phyloP scores from a whole-genome alignment of 1,140 invertebrate genomes.

The Rhopalosiphum maidis region DNA sequence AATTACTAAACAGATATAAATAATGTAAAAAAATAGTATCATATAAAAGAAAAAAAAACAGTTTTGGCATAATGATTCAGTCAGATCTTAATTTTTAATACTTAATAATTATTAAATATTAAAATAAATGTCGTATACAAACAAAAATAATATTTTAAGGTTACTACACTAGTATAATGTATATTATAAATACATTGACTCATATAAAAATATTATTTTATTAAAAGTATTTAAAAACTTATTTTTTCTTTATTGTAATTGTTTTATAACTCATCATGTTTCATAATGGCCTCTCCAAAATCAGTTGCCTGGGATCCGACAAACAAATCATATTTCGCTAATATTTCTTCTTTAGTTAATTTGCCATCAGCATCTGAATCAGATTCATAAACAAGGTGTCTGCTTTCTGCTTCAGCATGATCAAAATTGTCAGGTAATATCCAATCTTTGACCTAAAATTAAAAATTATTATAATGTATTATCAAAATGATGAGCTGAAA shows the following conservation, averaged over 20 bases:
- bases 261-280: constrained; percentile 91
- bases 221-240: not conserved
- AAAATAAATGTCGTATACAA: constrained; percentile 5
- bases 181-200: not conserved
- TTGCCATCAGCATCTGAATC: constrained; percentile 90
- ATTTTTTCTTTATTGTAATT: not conserved
- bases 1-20: not conserved
- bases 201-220: not conserved
- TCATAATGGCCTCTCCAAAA: constrained; percentile 92
- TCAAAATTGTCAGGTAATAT: constrained; percentile 96
- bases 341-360: constrained; percentile 89
- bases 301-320: constrained; percentile 98
- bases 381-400: constrained; percentile 94
- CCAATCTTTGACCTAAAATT: constrained; percentile 80
- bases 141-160: not conserved
- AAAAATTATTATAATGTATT: constrained; percentile 57
- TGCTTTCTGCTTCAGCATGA: constrained; percentile 93
- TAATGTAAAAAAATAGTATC: not conserved
- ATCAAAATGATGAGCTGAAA: not conserved
- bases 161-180: not conserved
- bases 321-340: constrained; percentile 96
- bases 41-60: not conserved
- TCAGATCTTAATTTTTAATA: constrained; percentile 23
- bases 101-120: not conserved
- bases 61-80: constrained; percentile 40